A percentile compares a stretch with the other conserved stretches of the same genome.
Evolutionary conservation across 2,888 invertebrate genomes (phyloP).

Genomic region (Cristatella mucedo): DNA sequence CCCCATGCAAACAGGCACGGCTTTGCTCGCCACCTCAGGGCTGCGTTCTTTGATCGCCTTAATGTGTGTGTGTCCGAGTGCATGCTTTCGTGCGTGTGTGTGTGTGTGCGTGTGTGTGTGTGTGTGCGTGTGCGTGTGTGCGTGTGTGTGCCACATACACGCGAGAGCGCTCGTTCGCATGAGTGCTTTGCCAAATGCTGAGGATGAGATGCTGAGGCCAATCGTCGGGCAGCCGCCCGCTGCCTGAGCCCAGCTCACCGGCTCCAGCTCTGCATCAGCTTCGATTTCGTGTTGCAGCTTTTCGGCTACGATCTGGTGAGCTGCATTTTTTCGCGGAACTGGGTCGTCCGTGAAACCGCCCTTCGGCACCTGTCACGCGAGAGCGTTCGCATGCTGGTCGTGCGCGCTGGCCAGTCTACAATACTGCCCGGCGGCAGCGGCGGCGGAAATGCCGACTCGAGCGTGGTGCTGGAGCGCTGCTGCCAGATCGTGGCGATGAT

Average conservation of each 20-base stretch:
- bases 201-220: too few relatives aligned
- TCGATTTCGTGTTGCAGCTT: slow-evolving; percentile 18
- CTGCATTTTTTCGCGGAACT: slow-evolving; percentile 38
- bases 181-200: too few relatives aligned
- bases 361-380: slow-evolving; percentile 29
- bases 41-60: too few relatives aligned
- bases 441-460: slow-evolving; percentile 20
- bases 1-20: too few relatives aligned
- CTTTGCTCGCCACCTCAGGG: too few relatives aligned
- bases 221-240: neutral
- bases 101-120: too few relatives aligned
- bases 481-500: slow-evolving; percentile 35
- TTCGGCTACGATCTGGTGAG: slow-evolving; percentile 37
- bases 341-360: slow-evolving; percentile 36
- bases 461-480: slow-evolving; percentile 27
- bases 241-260: neutral
- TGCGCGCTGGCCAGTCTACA: slow-evolving; percentile 13
- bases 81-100: too few relatives aligned
- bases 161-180: too few relatives aligned
- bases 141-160: too few relatives aligned
- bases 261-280: neutral
- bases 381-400: slow-evolving; percentile 22
- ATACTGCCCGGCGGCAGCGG: slow-evolving; percentile 12
- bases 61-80: too few relatives aligned
- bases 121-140: too few relatives aligned